Percentiles rank a stretch among this genome's conserved stretches.
phyloP scores from a whole-genome alignment of 2,113 vertebrate genomes.

The rat (Rattus norvegicus) region GRCr8 NC_086022.1:81746501-81747000 shows the following conservation, averaged over 20 bases:
- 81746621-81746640: background rate
- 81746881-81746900: accelerated
- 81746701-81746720: background rate
- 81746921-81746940: too few relatives aligned
- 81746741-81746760: background rate
- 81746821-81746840: too few relatives aligned
- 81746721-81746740: background rate
- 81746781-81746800: background rate
- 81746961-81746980: too few relatives aligned
- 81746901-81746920: too few relatives aligned
- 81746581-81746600: background rate
- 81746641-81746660: background rate
- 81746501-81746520: background rate
- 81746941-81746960: accelerated
- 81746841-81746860: too few relatives aligned
- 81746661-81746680: constrained; percentile 1
- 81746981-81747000: too few relatives aligned
- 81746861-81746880: too few relatives aligned
- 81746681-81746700: background rate
- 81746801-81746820: background rate
- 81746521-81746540: background rate
- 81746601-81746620: constrained; percentile 14
- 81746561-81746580: background rate
- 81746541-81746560: background rate
- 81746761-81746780: background rate